Percentiles rank a stretch among this genome's conserved stretches.
phyloP scores from a whole-genome alignment of 2,888 invertebrate species.

The Drepana falcataria region DNA sequence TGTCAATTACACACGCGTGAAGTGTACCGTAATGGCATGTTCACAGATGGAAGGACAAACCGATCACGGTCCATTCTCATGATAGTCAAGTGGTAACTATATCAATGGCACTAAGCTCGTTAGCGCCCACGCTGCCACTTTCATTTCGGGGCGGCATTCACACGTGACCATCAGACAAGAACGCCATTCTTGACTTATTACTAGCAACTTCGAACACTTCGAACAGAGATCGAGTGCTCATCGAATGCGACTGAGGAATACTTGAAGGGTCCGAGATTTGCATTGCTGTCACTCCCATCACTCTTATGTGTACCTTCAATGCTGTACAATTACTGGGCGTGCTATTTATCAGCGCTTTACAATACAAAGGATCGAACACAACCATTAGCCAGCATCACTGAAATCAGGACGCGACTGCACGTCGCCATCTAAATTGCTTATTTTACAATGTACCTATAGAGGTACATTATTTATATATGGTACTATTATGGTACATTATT shows the following conservation, averaged over 20 bases:
- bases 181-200: constrained; percentile 50
- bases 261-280: constrained; percentile 50
- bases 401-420: constrained; percentile 19
- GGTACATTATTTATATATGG: too few species aligned
- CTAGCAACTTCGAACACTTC: constrained; percentile 25
- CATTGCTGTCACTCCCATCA: constrained; percentile 53
- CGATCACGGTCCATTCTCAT: constrained; percentile 51
- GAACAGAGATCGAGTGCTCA: constrained; percentile 44
- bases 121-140: constrained; percentile 69
- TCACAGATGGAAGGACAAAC: constrained; percentile 31
- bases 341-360: constrained; percentile 33
- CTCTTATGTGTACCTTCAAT: constrained; percentile 45
- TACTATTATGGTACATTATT: background rate
- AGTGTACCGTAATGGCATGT: constrained; percentile 7
- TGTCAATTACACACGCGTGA: constrained; percentile 9
- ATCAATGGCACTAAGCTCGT: constrained; percentile 27
- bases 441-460: constrained; percentile 10
- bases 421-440: constrained; percentile 8
- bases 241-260: constrained; percentile 35
- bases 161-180: constrained; percentile 58
- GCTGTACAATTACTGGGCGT: constrained; percentile 42
- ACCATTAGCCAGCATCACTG: constrained; percentile 33
- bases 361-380: constrained; percentile 29
- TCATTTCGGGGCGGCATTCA: constrained; percentile 59
- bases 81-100: constrained; percentile 41